phyloP scores from a whole-genome alignment of 2,888 invertebrate genomes.

The Tiliacea citrago region DNA sequence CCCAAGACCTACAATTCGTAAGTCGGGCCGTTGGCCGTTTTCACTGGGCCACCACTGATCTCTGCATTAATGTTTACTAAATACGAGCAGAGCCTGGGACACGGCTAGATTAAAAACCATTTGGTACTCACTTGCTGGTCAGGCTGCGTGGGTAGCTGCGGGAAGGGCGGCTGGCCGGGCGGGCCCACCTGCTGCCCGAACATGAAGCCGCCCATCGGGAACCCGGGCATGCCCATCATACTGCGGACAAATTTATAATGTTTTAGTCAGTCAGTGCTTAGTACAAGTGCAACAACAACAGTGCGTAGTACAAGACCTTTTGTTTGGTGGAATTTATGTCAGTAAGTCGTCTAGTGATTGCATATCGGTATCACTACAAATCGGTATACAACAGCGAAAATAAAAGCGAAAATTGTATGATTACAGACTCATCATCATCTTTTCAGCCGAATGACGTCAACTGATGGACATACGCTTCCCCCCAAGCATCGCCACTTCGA shows the following conservation, averaged over 20 bases:
- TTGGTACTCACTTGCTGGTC: slow-evolving; percentile 48
- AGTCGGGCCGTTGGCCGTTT: too few relatives aligned
- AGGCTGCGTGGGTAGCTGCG: slow-evolving; percentile 54
- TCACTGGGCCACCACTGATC: too few relatives aligned
- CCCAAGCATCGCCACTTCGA: too few relatives aligned
- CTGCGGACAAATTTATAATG: slow-evolving; percentile 48
- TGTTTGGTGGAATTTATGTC: background rate
- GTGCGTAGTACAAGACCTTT: background rate
- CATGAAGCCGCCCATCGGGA: slow-evolving; percentile 85
- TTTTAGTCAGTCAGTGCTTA: background rate
- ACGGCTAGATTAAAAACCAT: background rate
- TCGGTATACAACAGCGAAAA: background rate
- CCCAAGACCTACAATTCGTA: too few relatives aligned
- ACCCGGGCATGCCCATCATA: slow-evolving; percentile 79
- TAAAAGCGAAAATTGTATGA: background rate
- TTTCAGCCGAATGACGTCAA: too few relatives aligned
- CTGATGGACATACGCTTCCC: too few relatives aligned
- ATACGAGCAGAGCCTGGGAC: too few relatives aligned
- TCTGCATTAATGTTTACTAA: background rate
- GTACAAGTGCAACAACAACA: too few relatives aligned
- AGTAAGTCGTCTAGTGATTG: background rate
- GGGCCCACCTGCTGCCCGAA: slow-evolving; percentile 80
- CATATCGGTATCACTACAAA: background rate
- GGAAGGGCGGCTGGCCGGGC: slow-evolving; percentile 69
- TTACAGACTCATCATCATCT: too few relatives aligned